Base-by-base conservation (phyloP, 2,113 vertebrate genomes). In the Neodontobutis hainanensis region DNA sequence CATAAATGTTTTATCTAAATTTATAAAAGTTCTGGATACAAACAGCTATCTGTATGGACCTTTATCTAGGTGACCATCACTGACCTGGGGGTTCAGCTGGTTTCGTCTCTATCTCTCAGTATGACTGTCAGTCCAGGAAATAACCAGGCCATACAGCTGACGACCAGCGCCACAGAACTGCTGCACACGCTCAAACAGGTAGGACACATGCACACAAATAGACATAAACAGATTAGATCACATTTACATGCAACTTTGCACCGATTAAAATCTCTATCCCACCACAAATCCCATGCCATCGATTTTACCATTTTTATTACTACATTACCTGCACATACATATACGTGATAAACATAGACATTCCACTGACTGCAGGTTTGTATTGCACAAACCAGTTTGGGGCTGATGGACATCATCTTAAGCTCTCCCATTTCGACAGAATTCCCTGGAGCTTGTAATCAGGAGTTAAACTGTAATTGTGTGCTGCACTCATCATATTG, bases 61-160 rank as follows among this genome's bases (percentile, higher is more conserved):
- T 75, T 55, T 61, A 15, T 70, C 6, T 10, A 90, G 89, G 96
- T 99, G 77, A 96, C 95, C 74, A 96, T 99, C 35, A 88, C 90
- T 1, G 96, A 99, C 50, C 87, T 99, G 19, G 94, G 96, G 0
- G 92, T 97, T 4, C 97, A 99, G 70, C 86, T 99, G 14, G 94
- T 98, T 15, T 90, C 94, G 0, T 95, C 95, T 55, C 57, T 99
- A 68, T 93, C 95, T 0, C 73, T 99, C 43, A 93, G 93, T 50
- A 78, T 99, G 51, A 92, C 93, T 47, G 79, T 81, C 11, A 96
- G 94, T 83, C 88, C 93, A 60, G 92, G 84, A 0, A 95, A 92
- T 51, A 91, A 86, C 61, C 93, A 94, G 79, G 94, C 93, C 36
- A 80, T 99, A 0, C 82, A 96, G 36, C 89, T 95, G 8, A 97